phyloP scores from a whole-genome alignment of 2,113 vertebrate genomes.

The Nanorana parkeri region DNA sequence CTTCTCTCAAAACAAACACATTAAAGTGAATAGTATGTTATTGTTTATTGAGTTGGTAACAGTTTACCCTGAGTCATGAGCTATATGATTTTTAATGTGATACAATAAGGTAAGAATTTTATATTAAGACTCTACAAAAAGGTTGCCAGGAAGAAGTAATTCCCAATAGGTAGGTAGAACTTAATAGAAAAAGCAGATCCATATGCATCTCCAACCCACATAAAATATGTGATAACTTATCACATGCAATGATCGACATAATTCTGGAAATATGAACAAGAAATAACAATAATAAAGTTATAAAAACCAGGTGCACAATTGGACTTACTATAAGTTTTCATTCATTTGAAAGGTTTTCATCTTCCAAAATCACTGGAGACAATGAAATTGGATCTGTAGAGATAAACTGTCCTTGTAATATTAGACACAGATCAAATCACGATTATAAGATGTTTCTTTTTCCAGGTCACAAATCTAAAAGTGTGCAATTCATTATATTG shows the following conservation, averaged over 20 bases:
- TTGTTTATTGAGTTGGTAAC: constrained; percentile 12
- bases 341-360: constrained; percentile 37
- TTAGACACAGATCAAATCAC: constrained; percentile 36
- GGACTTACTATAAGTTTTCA: background rate
- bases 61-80: constrained; percentile 12
- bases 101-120: constrained; percentile 12
- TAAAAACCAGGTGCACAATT: constrained; percentile 38
- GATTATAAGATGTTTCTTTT: constrained; percentile 2
- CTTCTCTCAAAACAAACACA: background rate
- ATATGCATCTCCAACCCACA: constrained; percentile 32
- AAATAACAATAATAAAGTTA: constrained; percentile 23
- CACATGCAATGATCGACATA: background rate
- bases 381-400: constrained; percentile 18
- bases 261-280: constrained; percentile 21
- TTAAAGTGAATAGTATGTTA: background rate
- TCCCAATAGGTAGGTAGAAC: constrained; percentile 39
- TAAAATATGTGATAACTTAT: constrained; percentile 26
- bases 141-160: constrained; percentile 36
- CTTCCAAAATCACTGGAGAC: constrained; percentile 2
- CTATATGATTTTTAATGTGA: constrained; percentile 32
- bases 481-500: constrained; percentile 15
- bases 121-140: constrained; percentile 7
- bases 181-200: constrained; percentile 48
- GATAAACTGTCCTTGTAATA: constrained; percentile 9
- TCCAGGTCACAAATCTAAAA: constrained; percentile 13